These are phyloP conservation scores for Vulpes ferrilata DNA, from an alignment of 2,113 vertebrate species.

Conservation along the genomic window DNA sequence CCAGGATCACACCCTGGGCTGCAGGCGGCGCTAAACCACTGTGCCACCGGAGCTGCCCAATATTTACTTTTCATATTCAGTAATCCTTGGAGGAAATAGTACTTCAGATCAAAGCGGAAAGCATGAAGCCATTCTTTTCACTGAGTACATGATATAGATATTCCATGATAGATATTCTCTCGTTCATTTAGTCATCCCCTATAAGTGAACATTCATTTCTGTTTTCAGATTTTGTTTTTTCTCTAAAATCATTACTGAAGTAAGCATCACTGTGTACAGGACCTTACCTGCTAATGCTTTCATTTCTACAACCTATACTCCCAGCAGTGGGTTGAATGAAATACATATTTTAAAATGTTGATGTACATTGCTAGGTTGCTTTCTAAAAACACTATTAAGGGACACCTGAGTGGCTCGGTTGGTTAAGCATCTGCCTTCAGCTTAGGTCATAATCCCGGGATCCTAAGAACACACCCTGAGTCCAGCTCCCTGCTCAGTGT, in stretches of 20 bases:
- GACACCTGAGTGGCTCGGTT: no score
- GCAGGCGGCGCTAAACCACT: no score
- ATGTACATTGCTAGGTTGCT: fast-evolving
- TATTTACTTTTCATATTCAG: not conserved
- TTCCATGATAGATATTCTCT: not conserved
- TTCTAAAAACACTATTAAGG: not conserved
- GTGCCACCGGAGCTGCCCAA: no score
- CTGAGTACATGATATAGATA: not conserved
- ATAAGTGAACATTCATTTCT: not conserved
- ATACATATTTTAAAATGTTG: not conserved
- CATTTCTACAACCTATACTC: not conserved
- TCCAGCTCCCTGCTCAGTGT: no score
- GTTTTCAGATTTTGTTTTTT: not conserved
- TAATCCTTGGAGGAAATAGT: not conserved
- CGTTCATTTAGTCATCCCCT: not conserved
- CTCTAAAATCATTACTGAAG: not conserved
- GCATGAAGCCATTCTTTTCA: not conserved
- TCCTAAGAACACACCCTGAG: no score
- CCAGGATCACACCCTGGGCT: no score
- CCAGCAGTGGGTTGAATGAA: not conserved
- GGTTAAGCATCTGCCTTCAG: no score
- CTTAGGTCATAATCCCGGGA: no score
- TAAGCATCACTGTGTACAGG: not conserved
- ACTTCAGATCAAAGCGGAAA: not conserved
- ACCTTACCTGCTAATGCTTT: not conserved